phyloP scores from a whole-genome alignment of 2,797 vertebrate genomes.

The Oryzias dopingdopingensis region DNA sequence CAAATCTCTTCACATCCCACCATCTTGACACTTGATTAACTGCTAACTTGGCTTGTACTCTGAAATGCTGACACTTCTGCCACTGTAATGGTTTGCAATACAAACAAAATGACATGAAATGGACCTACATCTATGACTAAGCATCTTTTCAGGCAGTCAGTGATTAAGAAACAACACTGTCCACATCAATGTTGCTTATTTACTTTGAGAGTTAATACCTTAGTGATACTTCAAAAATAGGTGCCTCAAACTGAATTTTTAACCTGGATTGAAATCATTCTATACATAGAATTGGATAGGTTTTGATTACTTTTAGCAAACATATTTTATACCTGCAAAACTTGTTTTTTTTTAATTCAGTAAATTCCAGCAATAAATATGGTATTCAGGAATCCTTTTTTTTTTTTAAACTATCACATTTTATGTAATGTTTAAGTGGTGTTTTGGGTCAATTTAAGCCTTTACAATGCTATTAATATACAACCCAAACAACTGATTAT shows the following conservation, averaged over 20 bases:
- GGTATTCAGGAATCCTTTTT: too few relatives aligned
- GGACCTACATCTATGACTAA: slow-evolving; percentile 8
- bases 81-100: slow-evolving; percentile 12
- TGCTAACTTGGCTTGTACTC: slow-evolving; percentile 29
- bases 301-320: too few relatives aligned
- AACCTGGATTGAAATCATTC: too few relatives aligned
- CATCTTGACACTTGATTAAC: slow-evolving; percentile 34
- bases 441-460: too few relatives aligned
- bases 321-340: too few relatives aligned
- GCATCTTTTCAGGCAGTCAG: slow-evolving; percentile 13
- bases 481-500: too few relatives aligned
- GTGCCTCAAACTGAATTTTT: neutral
- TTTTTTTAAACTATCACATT: too few relatives aligned
- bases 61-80: slow-evolving; percentile 32
- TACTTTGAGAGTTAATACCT: slow-evolving; percentile 12
- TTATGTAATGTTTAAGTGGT: too few relatives aligned
- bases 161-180: slow-evolving; percentile 26
- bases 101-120: slow-evolving; percentile 15
- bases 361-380: too few relatives aligned
- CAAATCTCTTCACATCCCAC: slow-evolving; percentile 14
- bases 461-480: too few relatives aligned
- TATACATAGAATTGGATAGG: too few relatives aligned
- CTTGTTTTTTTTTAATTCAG: too few relatives aligned
- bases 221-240: slow-evolving; percentile 19
- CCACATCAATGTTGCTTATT: slow-evolving; percentile 34